phyloP scores from a whole-genome alignment of 1,140 invertebrate genomes.

The Psilanteris sp. region DNA sequence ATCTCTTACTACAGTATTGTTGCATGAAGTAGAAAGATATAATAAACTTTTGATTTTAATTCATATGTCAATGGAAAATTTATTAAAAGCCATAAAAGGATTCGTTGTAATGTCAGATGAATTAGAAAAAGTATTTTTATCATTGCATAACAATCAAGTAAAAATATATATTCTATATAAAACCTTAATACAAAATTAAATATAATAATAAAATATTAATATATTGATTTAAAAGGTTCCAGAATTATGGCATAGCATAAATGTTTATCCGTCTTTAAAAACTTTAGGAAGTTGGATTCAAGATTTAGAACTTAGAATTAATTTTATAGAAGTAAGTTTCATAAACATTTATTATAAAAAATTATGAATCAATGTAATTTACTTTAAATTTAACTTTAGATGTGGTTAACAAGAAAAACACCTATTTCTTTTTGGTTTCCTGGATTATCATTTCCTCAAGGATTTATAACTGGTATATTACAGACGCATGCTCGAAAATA shows the following conservation, averaged over 20 bases:
- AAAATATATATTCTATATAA: slow-evolving; percentile 18
- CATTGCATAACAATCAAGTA: slow-evolving; percentile 88
- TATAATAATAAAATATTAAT: not conserved
- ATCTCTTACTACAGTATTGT: slow-evolving; percentile 90
- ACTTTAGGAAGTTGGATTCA: slow-evolving; percentile 89
- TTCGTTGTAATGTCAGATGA: slow-evolving; percentile 93
- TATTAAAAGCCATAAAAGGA: slow-evolving; percentile 92
- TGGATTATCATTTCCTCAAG: slow-evolving; percentile 95
- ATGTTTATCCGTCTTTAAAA: slow-evolving; percentile 92
- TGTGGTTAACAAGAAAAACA: slow-evolving; percentile 86
- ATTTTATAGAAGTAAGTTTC: slow-evolving; percentile 85
- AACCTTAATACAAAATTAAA: not conserved
- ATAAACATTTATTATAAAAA: no score
- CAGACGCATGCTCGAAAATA: slow-evolving; percentile 92
- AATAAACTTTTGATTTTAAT: slow-evolving; percentile 88
- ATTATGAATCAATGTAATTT: no score
- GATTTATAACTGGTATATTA: slow-evolving; percentile 91
- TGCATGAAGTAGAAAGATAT: slow-evolving; percentile 92
- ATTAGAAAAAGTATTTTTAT: slow-evolving; percentile 88
- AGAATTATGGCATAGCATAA: slow-evolving; percentile 86
- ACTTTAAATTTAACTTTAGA: slow-evolving; percentile 79
- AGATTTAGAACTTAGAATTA: slow-evolving; percentile 87
- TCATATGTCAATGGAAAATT: slow-evolving; percentile 85
- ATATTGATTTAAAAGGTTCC: slow-evolving; percentile 85
- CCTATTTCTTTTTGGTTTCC: slow-evolving; percentile 93